Conservation (phyloP, 2,113 vertebrate species). For the Dromiciops gliroides region DNA sequence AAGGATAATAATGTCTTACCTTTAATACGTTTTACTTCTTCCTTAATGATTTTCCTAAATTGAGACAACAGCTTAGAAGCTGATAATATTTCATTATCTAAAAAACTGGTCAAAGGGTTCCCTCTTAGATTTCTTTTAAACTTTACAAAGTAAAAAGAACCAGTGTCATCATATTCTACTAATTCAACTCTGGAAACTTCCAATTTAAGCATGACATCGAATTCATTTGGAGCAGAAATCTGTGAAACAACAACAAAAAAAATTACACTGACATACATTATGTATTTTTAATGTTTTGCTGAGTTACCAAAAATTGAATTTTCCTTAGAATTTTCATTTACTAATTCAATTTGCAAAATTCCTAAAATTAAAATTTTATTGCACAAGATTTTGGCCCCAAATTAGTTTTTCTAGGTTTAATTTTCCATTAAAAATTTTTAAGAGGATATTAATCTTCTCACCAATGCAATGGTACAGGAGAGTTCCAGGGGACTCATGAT, state of each 20-base stretch:
- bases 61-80: conserved; percentile 77
- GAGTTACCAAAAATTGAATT: not conserved
- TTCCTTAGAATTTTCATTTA: conserved; percentile 40
- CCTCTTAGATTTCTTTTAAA: conserved; percentile 78
- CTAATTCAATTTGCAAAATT: conserved; percentile 9
- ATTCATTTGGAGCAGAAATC: conserved; percentile 84
- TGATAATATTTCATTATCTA: conserved; percentile 79
- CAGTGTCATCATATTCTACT: conserved; percentile 63
- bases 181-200: conserved; percentile 75
- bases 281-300: conserved; percentile 26
- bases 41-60: conserved; percentile 81
- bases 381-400: not conserved
- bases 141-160: conserved; percentile 77
- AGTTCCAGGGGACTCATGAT: too few relatives aligned
- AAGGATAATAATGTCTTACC: conserved; percentile 73
- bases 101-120: conserved; percentile 70
- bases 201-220: conserved; percentile 86
- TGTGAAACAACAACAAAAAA: conserved; percentile 57
- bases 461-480: too few relatives aligned
- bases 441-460: too few relatives aligned
- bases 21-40: conserved; percentile 77
- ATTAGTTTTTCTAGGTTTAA: not conserved
- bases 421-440: not conserved
- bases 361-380: not conserved
- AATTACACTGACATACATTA: conserved; percentile 20